Percentiles rank a stretch among this genome's conserved stretches.
Conservation (phyloP, 2,888 invertebrate genomes). For the Autographa pulchrina region DNA sequence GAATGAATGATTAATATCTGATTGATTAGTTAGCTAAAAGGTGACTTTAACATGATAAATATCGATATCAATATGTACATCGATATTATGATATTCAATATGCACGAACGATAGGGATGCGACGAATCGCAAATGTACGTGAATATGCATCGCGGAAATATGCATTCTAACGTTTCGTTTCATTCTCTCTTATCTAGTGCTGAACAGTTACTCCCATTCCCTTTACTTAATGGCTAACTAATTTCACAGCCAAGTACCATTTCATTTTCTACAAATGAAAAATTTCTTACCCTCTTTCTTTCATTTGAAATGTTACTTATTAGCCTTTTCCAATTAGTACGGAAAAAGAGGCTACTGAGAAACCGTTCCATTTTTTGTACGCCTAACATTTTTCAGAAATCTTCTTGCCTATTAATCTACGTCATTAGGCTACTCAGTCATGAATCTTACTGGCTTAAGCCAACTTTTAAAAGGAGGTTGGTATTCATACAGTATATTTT, state of each 20-base stretch:
- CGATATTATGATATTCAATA: neutral
- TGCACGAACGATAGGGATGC: conserved; percentile 4
- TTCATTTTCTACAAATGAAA: conserved; percentile 18
- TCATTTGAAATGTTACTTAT: conserved; percentile 10
- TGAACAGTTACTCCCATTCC: too few species aligned
- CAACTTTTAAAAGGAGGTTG: neutral
- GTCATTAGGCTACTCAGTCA: neutral
- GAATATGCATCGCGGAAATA: neutral
- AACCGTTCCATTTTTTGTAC: neutral
- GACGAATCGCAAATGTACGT: neutral
- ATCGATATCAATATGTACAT: neutral
- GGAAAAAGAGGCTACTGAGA: conserved; percentile 12
- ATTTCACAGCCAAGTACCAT: neutral
- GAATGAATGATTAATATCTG: neutral
- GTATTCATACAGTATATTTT: neutral
- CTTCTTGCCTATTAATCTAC: neutral
- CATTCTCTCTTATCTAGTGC: neutral
- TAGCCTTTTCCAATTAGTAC: conserved; percentile 29
- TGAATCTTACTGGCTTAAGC: neutral
- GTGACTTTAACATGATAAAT: neutral
- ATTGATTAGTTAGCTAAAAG: neutral
- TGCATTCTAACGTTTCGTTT: neutral
- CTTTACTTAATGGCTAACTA: neutral
- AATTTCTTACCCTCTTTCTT: conserved; percentile 4
- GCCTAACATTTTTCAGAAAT: neutral